Conservation (phyloP, 2,113 vertebrate genomes). For the Phalacrocorax pelagicus region DNA sequence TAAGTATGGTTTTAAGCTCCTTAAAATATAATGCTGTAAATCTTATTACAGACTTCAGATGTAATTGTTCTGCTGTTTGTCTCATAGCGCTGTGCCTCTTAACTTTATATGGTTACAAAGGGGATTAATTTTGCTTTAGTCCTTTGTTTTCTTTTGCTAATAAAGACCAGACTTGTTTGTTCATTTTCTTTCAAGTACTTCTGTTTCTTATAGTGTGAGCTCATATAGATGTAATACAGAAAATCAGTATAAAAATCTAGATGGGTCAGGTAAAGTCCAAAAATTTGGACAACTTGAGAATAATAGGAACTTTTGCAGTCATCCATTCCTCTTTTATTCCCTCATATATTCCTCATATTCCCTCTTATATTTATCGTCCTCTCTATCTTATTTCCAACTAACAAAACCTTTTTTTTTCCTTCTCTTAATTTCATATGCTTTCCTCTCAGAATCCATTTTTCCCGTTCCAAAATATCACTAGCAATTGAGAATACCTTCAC, state of each 20-base stretch:
- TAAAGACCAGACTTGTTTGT: slow-evolving; percentile 72
- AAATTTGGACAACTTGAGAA: neutral
- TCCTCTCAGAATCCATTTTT: neutral
- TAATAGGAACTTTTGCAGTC: neutral
- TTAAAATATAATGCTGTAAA: slow-evolving; percentile 58
- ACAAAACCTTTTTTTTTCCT: neutral
- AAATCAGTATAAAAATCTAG: slow-evolving; percentile 16
- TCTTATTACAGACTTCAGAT: slow-evolving; percentile 53
- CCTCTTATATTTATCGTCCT: neutral
- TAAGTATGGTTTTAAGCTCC: slow-evolving; percentile 28
- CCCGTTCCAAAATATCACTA: neutral
- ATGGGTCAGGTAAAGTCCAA: slow-evolving; percentile 31
- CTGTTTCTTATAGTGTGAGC: slow-evolving; percentile 62
- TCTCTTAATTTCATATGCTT: neutral
- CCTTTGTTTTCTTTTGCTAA: slow-evolving; percentile 65
- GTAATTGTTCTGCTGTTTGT: slow-evolving; percentile 65
- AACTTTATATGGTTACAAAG: slow-evolving; percentile 70
- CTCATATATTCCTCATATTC: neutral
- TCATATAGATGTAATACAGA: slow-evolving; percentile 25
- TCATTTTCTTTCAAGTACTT: slow-evolving; percentile 60
- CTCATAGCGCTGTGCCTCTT: slow-evolving; percentile 47
- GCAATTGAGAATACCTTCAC: neutral
- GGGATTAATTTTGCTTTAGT: slow-evolving; percentile 73
- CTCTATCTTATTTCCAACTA: neutral
- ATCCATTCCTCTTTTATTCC: neutral